phyloP scores from a whole-genome alignment of 1,140 invertebrate genomes.

The Physella acuta region DNA sequence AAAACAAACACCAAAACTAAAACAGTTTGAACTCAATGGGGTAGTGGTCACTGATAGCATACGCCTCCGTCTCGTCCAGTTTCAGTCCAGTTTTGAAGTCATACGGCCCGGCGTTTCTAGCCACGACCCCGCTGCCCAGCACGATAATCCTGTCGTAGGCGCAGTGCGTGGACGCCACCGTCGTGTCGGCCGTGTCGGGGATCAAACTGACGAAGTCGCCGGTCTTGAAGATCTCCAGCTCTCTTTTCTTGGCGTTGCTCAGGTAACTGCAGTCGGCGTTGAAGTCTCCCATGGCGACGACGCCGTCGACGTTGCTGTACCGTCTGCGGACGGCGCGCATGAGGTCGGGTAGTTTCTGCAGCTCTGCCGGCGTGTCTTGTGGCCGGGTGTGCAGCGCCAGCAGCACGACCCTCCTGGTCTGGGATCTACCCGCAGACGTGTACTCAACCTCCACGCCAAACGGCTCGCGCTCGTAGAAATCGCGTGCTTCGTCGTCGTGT shows the following conservation, averaged over 20 bases:
- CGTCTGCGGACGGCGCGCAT: background rate
- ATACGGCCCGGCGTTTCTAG: background rate
- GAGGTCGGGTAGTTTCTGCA: background rate
- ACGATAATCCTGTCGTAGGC: conserved; percentile 18
- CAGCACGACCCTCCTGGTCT: background rate
- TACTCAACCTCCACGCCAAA: conserved; percentile 19
- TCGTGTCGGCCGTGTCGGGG: conserved; percentile 6
- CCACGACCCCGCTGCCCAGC: background rate
- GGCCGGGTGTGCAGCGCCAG: conserved; percentile 13
- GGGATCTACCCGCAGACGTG: background rate
- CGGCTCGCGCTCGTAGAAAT: conserved; percentile 16
- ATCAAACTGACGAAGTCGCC: conserved; percentile 10
- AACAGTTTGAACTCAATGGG: conserved; percentile 18
- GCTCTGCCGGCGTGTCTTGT: background rate
- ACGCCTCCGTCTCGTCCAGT: background rate
- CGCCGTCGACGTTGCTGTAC: background rate
- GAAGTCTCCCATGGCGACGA: conserved; percentile 20
- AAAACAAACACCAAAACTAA: too few relatives aligned
- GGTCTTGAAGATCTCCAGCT: conserved; percentile 1
- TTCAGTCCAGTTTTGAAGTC: background rate
- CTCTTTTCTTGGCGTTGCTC: background rate
- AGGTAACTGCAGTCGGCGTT: conserved; percentile 26
- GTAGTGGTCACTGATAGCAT: conserved; percentile 17
- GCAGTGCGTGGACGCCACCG: conserved; percentile 5
- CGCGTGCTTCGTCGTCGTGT: background rate